A percentile compares a stretch with the other conserved stretches of the same genome.
These are phyloP conservation scores for Paramisgurnus dabryanus DNA, from an alignment of 2,113 vertebrate species.

Conservation along the genomic window DNA sequence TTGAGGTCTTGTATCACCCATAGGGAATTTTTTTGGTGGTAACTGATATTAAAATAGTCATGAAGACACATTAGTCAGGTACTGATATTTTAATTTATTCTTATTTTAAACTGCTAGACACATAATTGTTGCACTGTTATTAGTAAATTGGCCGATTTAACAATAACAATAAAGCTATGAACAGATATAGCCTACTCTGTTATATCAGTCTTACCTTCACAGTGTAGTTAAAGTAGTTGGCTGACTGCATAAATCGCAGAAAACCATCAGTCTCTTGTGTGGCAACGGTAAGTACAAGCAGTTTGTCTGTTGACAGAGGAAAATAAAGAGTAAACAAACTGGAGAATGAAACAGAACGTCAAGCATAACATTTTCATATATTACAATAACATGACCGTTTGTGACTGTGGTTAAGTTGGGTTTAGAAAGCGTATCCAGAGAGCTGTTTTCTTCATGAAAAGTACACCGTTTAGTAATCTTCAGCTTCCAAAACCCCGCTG, in stretches of 20 bases:
- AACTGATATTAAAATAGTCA: background rate
- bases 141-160: too few species aligned
- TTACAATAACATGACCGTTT: background rate
- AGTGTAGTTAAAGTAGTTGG: constrained; percentile 92
- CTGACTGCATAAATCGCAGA: constrained; percentile 89
- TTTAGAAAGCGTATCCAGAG: background rate
- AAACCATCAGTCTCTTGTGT: constrained; percentile 93
- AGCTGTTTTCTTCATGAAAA: background rate
- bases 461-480: background rate
- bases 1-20: background rate
- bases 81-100: too few species aligned
- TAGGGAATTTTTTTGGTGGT: background rate
- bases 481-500: constrained; percentile 42
- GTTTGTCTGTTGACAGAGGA: constrained; percentile 79
- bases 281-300: constrained; percentile 91
- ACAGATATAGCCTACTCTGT: too few species aligned
- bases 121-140: too few species aligned
- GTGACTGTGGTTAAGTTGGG: background rate
- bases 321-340: constrained; percentile 16
- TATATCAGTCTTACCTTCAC: constrained; percentile 81
- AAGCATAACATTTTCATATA: background rate
- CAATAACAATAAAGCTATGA: too few species aligned
- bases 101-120: too few species aligned
- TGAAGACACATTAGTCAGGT: too few species aligned
- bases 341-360: background rate